Percentiles rank a stretch among this genome's conserved stretches.
phyloP scores from a whole-genome alignment of 2,888 invertebrate genomes.

The Synanthedon andrenaeformis region DNA sequence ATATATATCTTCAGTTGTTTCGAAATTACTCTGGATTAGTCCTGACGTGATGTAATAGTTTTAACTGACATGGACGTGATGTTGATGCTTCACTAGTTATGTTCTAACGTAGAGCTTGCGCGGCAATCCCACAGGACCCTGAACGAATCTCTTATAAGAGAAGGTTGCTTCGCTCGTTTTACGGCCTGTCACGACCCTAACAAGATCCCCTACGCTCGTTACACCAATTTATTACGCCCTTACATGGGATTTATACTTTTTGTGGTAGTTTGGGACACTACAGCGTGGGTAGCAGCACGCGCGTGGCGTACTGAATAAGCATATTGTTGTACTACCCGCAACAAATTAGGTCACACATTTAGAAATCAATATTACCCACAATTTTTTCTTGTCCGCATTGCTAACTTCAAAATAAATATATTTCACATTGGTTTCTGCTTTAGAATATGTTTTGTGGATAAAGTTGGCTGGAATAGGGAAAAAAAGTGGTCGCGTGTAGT shows the following conservation, averaged over 20 bases:
- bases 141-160: neutral
- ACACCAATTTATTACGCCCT: slow-evolving; percentile 51
- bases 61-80: too few relatives aligned
- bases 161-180: slow-evolving; percentile 19
- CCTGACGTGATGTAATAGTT: too few relatives aligned
- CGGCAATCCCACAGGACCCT: slow-evolving; percentile 4
- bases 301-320: slow-evolving; percentile 6
- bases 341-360: too few relatives aligned
- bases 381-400: too few relatives aligned
- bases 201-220: slow-evolving; percentile 44
- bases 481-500: slow-evolving; percentile 6
- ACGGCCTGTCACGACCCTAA: slow-evolving; percentile 34
- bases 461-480: neutral
- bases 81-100: too few relatives aligned
- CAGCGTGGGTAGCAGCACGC: slow-evolving; percentile 16
- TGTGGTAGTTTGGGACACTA: slow-evolving; percentile 26
- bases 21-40: too few relatives aligned
- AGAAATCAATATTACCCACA: too few relatives aligned
- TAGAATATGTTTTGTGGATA: neutral
- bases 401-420: too few relatives aligned
- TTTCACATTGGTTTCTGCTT: too few relatives aligned
- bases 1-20: too few relatives aligned
- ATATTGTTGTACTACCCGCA: slow-evolving; percentile 1
- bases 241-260: slow-evolving; percentile 49
- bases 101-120: too few relatives aligned